phyloP scores from a whole-genome alignment of 2,113 vertebrate species.

The Callospermophilus lateralis region DNA sequence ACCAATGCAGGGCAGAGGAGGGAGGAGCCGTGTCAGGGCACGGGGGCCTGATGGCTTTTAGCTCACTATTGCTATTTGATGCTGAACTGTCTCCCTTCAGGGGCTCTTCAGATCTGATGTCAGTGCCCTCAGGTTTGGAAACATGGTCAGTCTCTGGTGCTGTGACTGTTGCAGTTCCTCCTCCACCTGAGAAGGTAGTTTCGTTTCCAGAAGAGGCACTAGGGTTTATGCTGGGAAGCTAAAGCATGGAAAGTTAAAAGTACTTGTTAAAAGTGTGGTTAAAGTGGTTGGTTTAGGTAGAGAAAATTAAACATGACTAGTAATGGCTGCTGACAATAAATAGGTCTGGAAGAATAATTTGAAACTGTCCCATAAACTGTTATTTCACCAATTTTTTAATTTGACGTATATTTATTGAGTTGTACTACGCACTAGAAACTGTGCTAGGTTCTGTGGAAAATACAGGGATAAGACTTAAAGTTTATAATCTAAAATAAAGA shows the following conservation, averaged over 20 bases:
- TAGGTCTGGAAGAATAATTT: slow-evolving; percentile 40
- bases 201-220: slow-evolving; percentile 86
- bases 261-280: neutral
- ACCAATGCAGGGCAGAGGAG: slow-evolving; percentile 97
- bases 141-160: slow-evolving; percentile 81
- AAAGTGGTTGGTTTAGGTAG: neutral
- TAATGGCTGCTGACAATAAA: neutral
- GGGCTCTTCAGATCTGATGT: slow-evolving; percentile 86
- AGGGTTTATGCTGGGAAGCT: slow-evolving; percentile 89
- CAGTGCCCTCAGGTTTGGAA: slow-evolving; percentile 86
- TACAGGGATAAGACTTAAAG: neutral
- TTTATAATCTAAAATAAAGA: slow-evolving; percentile 16
- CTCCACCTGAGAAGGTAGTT: slow-evolving; percentile 85
- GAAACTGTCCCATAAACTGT: neutral
- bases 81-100: slow-evolving; percentile 84
- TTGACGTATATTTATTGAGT: neutral
- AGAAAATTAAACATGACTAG: neutral
- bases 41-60: slow-evolving; percentile 91
- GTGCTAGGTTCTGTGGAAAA: slow-evolving; percentile 18
- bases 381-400: neutral
- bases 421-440: neutral
- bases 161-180: slow-evolving; percentile 80
- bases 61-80: slow-evolving; percentile 86
- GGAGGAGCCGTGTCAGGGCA: slow-evolving; percentile 92
- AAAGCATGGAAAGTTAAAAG: slow-evolving; percentile 63